Conservation (phyloP, 2,113 vertebrate genomes). For the Baryphthengus martii region DNA sequence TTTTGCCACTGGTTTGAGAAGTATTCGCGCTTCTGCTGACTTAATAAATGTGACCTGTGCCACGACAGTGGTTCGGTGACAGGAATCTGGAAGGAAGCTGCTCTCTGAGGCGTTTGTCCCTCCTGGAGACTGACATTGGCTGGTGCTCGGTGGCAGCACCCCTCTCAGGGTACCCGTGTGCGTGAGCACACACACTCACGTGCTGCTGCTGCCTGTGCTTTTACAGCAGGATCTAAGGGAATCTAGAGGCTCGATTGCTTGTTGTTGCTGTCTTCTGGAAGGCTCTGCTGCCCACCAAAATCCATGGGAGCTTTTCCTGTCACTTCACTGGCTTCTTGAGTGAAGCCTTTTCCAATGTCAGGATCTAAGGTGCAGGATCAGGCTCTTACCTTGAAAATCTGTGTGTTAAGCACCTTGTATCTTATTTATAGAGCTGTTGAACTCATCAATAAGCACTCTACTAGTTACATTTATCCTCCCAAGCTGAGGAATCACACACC, state of each 20-base stretch:
- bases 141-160: background rate
- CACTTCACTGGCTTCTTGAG: background rate
- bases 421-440: background rate
- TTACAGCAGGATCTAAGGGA: background rate
- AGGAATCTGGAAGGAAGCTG: background rate
- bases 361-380: background rate
- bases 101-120: background rate
- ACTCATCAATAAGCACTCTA: background rate
- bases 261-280: background rate
- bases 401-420: background rate
- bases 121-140: rapidly evolving
- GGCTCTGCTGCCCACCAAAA: background rate
- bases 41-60: background rate
- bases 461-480: background rate
- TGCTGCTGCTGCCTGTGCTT: background rate
- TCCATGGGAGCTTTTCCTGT: background rate
- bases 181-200: rapidly evolving
- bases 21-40: background rate
- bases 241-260: background rate
- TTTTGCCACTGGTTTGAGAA: background rate
- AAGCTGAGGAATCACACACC: background rate
- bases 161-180: background rate
- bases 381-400: background rate
- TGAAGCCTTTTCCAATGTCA: background rate
- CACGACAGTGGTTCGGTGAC: background rate